A percentile compares a stretch with the other conserved stretches of the same genome.
phyloP scores from a whole-genome alignment of 2,113 vertebrate species.

The Coracopsis vasa region DNA sequence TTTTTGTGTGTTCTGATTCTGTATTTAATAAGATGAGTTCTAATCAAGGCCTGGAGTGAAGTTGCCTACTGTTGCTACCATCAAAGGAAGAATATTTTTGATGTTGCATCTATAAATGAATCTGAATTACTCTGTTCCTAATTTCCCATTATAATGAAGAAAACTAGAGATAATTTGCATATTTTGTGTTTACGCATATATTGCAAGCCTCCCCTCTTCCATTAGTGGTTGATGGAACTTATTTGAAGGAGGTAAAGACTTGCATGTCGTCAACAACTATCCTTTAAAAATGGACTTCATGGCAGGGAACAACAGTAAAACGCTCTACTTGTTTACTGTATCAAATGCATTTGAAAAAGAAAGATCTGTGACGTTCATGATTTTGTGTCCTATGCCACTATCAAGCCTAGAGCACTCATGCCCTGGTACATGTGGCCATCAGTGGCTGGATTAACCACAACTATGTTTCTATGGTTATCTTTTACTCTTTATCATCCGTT shows the following conservation, averaged over 20 bases:
- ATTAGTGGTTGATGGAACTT: not conserved
- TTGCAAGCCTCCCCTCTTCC: not conserved
- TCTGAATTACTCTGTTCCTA: not conserved
- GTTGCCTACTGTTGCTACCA: not conserved
- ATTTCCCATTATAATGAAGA: conserved; percentile 4
- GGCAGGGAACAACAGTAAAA: not conserved
- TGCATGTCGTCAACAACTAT: not conserved
- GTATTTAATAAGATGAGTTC: not conserved
- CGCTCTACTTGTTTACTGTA: not conserved
- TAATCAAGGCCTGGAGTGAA: not conserved
- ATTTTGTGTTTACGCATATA: not conserved
- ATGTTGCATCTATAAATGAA: not conserved
- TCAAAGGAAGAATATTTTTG: conserved; percentile 28
- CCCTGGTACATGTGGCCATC: not conserved
- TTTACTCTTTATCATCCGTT: not conserved
- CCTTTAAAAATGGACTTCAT: not conserved
- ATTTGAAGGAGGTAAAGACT: not conserved
- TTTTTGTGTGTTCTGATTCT: not conserved
- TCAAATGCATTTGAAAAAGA: not conserved
- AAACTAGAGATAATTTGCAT: not conserved
- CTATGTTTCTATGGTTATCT: not conserved
- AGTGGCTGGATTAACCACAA: not conserved
- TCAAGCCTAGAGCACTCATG: not conserved
- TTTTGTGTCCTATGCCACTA: not conserved
- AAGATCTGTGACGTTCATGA: not conserved